Base-by-base conservation (phyloP, 2,888 invertebrate species). In the Celastrina argiolus region DNA sequence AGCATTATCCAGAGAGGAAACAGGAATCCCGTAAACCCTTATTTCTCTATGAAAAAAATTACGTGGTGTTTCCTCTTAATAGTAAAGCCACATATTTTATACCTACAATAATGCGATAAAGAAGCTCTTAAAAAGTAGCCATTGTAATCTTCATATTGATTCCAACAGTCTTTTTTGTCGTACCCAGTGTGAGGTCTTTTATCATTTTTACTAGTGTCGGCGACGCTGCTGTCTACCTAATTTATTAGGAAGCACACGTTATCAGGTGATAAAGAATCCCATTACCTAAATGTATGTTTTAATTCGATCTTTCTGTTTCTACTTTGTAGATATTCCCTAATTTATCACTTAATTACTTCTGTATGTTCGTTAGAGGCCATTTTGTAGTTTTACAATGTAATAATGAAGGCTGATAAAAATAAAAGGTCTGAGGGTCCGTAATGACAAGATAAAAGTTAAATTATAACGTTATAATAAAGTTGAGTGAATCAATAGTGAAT, bases 211-310 rank as follows among this genome's bases (percentile, higher is more conserved):
- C 61, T 0, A 22, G 16, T 36, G 61, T 18, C 61, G 61, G 16
- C 61, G 22, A 58, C 61, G 12, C 51, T 51, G 12, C 26, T 39
- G 8, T 59, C 16, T 39, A 2, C 39, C 26, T 36, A 7, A 61
- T 36, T 61, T 61, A 61, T 36, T 36, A 39, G 61, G 61, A 61
- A 39, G 16, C 36, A 18, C 22, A 18, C 61, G 22, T 39, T 61
- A 61, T 61, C 61, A 61, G 14, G 39, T 61, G 16, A 34, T 59
- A 34, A 12, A 36, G 39, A 61, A 61, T 61, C 36, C 39, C 61
- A 61, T 61, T 39, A 36, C 61, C 16, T 18, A 18, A 61, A 36
- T 61, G 61, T 61, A 61, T 61, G 16, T 36, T 61, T 61, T 22
- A 39, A 61, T 31, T 34, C 31, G 34, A 31, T 34, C 16, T 12